Evolutionary conservation across 2,888 invertebrate species (phyloP), one percentile per base, ranked within the genome.

Genomic region (Caradrina clavipalpis): DNA sequence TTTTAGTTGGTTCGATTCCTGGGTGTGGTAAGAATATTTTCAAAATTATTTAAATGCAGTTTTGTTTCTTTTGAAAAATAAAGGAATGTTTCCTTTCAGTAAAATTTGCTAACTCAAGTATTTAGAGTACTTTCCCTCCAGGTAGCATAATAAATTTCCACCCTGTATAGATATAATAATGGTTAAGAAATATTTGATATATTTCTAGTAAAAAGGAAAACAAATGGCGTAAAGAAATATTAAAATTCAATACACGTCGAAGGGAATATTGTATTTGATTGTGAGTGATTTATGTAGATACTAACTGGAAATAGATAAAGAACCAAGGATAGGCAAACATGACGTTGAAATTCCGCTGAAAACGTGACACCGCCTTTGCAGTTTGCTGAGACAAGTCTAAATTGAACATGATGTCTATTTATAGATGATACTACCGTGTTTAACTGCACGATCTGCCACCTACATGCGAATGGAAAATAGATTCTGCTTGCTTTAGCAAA

Each of bases 371-470:
- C 35, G 55, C 22, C 50, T 50, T 50, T 66, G 64, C 58, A 63
- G 54, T 59, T 53, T 62, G 45, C 58, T 17, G 50, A 65, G 81
- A 61, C 71, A 60, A 69, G 17, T 80, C 47, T 70, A 57, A 66
- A 69, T 76, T 62, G 54, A 71, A 64, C 26, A 68, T 51, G 50
- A 51, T 19, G 13, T 61, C 60, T 70, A 71, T 31, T 64, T 67
- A 57, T 80, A 75, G 63, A 69, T 69, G 45, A 47, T 49, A 35
- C 63, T 68, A 49, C 58, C 39, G 58, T 53, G 22, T 51, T 63
- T 68, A 42, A 26, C 50, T 50, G 51, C 60, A 64, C 31, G 57
- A 58, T 76, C 49, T 55, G 26, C 55, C 62, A 64, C 69, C 65
- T 69, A 77, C 62, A 17, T 54, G 22, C 45, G 11, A 76, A 54